Base-by-base conservation (phyloP, 2,113 vertebrate genomes). In the Zapus hudsonius region DNA sequence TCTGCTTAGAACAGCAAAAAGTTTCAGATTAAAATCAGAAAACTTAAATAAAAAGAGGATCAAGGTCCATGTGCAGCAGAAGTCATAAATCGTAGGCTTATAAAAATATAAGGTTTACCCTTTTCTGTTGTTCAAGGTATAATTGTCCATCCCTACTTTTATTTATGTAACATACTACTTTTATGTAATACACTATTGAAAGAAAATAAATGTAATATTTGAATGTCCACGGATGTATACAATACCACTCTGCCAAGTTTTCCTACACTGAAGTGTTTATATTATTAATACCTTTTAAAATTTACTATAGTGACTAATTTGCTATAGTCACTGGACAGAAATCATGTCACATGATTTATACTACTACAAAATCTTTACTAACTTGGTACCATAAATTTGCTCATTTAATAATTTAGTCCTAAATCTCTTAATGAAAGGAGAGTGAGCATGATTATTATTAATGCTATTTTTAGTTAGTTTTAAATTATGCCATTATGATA, bases 391-490 rank as follows among this genome's bases (percentile, higher is more conserved):
- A 31, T 97, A 97, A 98, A 97, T 97, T 94, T 96, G 87, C 95
- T 96, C 95, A 96, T 94, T 96, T 97, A 95, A 96, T 97, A 96
- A 98, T 97, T 96, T 97, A 97, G 89, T 95, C 87, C 87, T 96
- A 94, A 94, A 96, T 94, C 86, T 95, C 96, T 97, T 95, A 97
- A 97, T 97, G 96, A 97, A 97, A 96, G 80, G 63, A 96, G 79
- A 95, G 88, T 96, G 95, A 96, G 96, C 95, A 31, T 92, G 93
- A 97, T 97, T 94, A 96, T 97, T 97, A 97, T 97, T 97, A 96
- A 97, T 95, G 88, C 97, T 97, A 96, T 97, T 98, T 97, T 97
- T 97, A 96, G 96, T 95, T 96, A 95, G 95, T 97, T 97, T 97
- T 96, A 97, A 97, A 97, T 97, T 96, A 97, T 96, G 87, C 83